Conservation (phyloP, 2,113 vertebrate species). For the Cebus imitator region DNA sequence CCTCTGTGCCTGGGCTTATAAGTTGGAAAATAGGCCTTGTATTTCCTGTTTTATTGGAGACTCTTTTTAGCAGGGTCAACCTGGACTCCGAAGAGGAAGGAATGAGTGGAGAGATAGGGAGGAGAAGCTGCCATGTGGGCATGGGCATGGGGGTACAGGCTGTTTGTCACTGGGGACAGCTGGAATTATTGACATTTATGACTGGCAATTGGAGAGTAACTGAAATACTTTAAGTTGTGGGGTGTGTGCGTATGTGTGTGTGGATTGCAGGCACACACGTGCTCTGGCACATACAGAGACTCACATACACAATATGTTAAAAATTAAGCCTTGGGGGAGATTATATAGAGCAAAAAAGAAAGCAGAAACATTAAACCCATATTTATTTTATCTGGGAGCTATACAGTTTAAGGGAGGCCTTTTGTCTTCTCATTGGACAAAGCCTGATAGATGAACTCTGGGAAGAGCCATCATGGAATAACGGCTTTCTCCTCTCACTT, state of each 20-base stretch:
- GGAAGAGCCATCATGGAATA: accelerated
- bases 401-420: neutral
- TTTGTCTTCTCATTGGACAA: neutral
- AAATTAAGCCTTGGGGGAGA: neutral
- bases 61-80: neutral
- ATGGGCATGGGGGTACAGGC: neutral
- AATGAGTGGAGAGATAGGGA: neutral
- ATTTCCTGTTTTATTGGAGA: neutral
- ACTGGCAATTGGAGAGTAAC: neutral
- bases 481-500: neutral
- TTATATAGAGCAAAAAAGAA: neutral
- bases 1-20: neutral
- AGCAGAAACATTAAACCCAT: neutral
- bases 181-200: accelerated
- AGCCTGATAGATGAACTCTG: neutral
- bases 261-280: neutral
- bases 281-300: neutral
- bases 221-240: neutral
- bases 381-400: neutral
- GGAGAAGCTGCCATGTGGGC: neutral
- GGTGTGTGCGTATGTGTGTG: accelerated
- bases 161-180: neutral
- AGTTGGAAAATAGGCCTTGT: neutral
- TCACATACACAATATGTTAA: neutral
- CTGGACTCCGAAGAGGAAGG: neutral